A percentile compares a stretch with the other conserved stretches of the same genome.
Conservation (phyloP, 2,113 vertebrate species). For the Caracal caracal region DNA sequence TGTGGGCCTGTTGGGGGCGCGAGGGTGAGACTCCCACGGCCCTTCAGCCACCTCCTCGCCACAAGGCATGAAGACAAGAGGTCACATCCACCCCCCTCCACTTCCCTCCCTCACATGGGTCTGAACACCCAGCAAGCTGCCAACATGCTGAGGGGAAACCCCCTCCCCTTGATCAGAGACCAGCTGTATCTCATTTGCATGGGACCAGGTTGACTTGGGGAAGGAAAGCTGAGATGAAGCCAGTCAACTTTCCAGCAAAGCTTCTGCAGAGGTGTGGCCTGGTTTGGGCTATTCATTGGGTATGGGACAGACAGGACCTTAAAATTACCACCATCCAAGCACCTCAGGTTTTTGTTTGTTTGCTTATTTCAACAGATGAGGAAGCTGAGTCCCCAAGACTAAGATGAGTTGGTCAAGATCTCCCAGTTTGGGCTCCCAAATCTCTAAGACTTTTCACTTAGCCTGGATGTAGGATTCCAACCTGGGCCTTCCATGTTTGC, state of each 20-base stretch:
- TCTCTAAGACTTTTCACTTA: not conserved
- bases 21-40: not conserved
- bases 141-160: not conserved
- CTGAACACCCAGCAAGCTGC: not conserved
- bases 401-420: not conserved
- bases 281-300: not conserved
- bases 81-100: not conserved
- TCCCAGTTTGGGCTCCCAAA: not conserved
- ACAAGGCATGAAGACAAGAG: not conserved
- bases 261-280: not conserved
- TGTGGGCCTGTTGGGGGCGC: not conserved
- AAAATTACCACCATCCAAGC: not conserved
- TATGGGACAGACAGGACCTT: not conserved
- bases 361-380: conserved; percentile 2
- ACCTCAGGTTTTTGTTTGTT: not conserved
- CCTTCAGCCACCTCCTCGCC: not conserved
- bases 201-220: not conserved
- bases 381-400: not conserved
- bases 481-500: not conserved
- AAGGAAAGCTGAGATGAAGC: not conserved
- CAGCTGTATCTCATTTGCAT: not conserved
- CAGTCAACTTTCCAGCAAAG: not conserved
- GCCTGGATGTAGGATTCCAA: not conserved
- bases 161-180: not conserved
- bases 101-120: not conserved